A percentile compares a stretch with the other conserved stretches of the same genome.
These are phyloP conservation scores for Cyclopterus lumpus DNA, from an alignment of 2,797 vertebrate species.

Conservation along the genomic window DNA sequence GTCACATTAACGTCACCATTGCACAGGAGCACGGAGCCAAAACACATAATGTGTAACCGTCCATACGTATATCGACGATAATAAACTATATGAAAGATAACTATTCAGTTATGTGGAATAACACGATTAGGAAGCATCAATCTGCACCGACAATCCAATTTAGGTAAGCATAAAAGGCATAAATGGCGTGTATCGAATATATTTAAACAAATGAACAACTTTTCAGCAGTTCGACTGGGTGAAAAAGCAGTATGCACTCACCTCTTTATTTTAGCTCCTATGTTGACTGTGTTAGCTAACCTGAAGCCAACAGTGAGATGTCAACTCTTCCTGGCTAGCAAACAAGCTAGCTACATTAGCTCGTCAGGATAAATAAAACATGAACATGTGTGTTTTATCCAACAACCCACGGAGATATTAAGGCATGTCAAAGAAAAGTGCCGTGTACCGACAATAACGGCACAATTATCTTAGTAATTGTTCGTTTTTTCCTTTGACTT, in stretches of 20 bases:
- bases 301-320: conserved; percentile 61
- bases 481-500: conserved; percentile 23
- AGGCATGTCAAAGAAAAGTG: not conserved
- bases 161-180: not conserved
- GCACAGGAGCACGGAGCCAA: not conserved
- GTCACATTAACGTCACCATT: not conserved
- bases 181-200: not conserved
- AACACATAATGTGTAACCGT: not conserved
- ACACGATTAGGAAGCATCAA: conserved; percentile 33
- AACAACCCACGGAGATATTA: not conserved
- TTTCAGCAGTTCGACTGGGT: not conserved
- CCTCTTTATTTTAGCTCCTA: conserved; percentile 67
- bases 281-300: conserved; percentile 64
- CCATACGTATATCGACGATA: not conserved
- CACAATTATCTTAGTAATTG: not conserved
- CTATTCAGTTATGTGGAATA: not conserved
- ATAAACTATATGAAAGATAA: not conserved
- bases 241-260: conserved; percentile 47
- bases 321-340: conserved; percentile 63
- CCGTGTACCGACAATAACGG: not conserved
- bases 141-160: not conserved
- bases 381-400: conserved; percentile 10
- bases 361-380: conserved; percentile 32
- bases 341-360: conserved; percentile 66
- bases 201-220: not conserved